A percentile compares a stretch with the other conserved stretches of the same genome.
Conservation (phyloP, 2,888 invertebrate species). For the Pemphredon lugubris region DNA sequence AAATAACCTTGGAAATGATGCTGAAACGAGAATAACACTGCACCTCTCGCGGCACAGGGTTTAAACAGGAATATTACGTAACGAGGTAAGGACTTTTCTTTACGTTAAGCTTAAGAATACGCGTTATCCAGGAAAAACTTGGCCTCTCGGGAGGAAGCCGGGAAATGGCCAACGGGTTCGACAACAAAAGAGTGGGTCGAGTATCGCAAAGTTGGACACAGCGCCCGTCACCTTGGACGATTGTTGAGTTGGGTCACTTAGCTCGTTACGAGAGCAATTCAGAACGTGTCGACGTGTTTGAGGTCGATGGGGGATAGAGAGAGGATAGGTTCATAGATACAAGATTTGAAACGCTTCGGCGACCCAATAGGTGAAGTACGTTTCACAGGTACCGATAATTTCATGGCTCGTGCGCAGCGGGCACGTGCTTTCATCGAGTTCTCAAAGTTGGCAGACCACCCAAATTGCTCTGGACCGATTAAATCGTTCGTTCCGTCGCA, state of each 20-base stretch:
- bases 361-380: conserved; percentile 54
- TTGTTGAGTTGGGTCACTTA: conserved; percentile 56
- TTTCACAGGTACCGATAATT: conserved; percentile 58
- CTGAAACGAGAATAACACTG: too few species aligned
- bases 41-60: too few species aligned
- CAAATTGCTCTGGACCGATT: conserved; percentile 61
- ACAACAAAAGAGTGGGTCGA: conserved; percentile 40
- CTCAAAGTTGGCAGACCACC: conserved; percentile 60
- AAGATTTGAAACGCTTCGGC: conserved; percentile 48
- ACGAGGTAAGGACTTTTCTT: too few species aligned
- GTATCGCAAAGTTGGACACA: conserved; percentile 45
- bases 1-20: too few species aligned
- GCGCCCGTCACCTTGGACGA: conserved; percentile 30
- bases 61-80: too few species aligned
- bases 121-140: too few species aligned
- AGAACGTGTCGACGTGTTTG: conserved; percentile 53
- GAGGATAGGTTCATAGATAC: conserved; percentile 49
- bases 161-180: conserved; percentile 16
- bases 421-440: conserved; percentile 64
- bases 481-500: conserved; percentile 60
- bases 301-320: conserved; percentile 44
- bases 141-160: too few species aligned
- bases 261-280: conserved; percentile 57
- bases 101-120: too few species aligned
- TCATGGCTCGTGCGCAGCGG: conserved; percentile 54